Base-by-base conservation (phyloP, 2,888 invertebrate species). In the Pantelozetes paolii region DNA sequence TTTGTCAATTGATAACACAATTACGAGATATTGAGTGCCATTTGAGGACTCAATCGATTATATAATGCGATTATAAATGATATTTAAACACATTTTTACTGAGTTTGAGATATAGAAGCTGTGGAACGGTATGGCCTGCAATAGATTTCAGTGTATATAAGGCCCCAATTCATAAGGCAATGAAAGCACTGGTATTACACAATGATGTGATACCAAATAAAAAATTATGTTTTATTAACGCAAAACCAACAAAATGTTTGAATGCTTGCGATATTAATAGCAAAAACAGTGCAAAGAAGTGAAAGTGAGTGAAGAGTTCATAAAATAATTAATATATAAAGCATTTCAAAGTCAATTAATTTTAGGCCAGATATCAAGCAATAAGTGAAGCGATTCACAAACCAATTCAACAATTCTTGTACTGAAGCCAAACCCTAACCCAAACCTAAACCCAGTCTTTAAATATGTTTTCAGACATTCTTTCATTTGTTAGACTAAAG, bases 321-420 rank as follows among this genome's bases (percentile, higher is more conserved):
- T 42, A 0, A 67, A 40, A 67, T 42, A 23, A 42, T 67, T 67
- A 67, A 67, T 40, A 67, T 67, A 32, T 6, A 59, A 30, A 6
- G 13, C 15, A 30, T 67, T 67, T 40, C 8, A 40, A 67, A 40
- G 67, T 67, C 42, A 67, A 67, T 67, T 67, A 67, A 67, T 40
- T 67, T 67, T 40, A 32, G 59, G 26, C 32, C 28, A 20, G 23
- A 67, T 67, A 42, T 67, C 40, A 67, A 15, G 1, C 20, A 67
- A 67, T 67, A 67, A 67, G 67, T 67, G 67, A 40, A 23, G 67
- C 67, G 23, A 36, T 42, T 67, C 36, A 3, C 13, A 67, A 67
- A 67, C 40, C 42, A 67, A 67, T 40, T 36, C 67, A 67, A 67
- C 67, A 67, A 67, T 40, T 67, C 26, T 67, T 67, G 67, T 67